Evolutionary conservation across 2,797 vertebrate genomes (phyloP).

Genomic region (Cryptoblepharus egeriae): DNA sequence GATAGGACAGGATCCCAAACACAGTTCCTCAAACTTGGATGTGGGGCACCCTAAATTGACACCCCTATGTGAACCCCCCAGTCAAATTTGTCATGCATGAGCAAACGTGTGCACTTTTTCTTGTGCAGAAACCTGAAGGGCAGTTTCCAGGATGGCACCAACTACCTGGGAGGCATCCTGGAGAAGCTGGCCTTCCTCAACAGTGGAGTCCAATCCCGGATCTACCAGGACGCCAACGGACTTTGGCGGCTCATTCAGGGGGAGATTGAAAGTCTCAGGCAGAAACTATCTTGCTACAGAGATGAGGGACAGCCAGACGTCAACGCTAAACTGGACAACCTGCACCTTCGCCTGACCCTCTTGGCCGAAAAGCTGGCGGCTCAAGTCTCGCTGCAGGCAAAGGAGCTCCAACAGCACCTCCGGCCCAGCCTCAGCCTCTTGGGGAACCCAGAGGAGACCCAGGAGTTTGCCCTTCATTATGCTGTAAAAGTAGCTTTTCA

Average conservation of each 20-base stretch:
- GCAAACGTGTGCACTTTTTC: not conserved
- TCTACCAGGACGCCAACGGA: conserved; percentile 35
- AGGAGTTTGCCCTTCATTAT: conserved; percentile 76
- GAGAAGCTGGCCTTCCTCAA: conserved; percentile 55
- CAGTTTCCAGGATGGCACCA: conserved; percentile 52
- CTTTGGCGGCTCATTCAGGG: conserved; percentile 63
- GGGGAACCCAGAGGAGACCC: conserved; percentile 82
- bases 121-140: conserved; percentile 66
- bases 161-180: conserved; percentile 57
- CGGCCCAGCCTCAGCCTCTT: conserved; percentile 62
- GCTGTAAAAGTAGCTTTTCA: conserved; percentile 68
- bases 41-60: not conserved
- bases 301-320: conserved; percentile 65
- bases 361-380: conserved; percentile 72
- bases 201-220: not conserved
- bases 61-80: not conserved
- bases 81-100: not conserved
- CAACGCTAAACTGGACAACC: conserved; percentile 73
- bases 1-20: not conserved
- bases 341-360: conserved; percentile 75
- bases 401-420: conserved; percentile 71
- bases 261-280: conserved; percentile 78
- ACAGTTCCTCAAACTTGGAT: not conserved
- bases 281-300: conserved; percentile 75
- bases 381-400: conserved; percentile 61